Base-by-base conservation (phyloP, 1,140 invertebrate species). In the Bombus vancouverensis region DNA sequence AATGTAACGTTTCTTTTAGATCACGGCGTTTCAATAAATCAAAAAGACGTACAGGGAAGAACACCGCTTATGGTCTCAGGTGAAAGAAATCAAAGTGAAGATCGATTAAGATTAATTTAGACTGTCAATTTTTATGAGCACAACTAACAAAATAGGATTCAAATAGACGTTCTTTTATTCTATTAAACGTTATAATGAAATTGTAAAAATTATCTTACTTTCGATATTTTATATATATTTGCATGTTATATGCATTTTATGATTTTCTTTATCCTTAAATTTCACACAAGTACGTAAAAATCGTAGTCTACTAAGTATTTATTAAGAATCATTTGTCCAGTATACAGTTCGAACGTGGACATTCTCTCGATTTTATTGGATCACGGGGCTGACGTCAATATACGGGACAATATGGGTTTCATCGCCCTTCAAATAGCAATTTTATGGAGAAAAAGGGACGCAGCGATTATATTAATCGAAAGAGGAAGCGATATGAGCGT, bases 1-100 rank as follows among this genome's bases (percentile, higher is more conserved):
- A 92, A 95, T 87, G 93, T 95, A 3, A 84, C 85, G 25, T 87
- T 93, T 25, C 90, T 96, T n/a, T 84, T 96, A 37, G 92, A 95
- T 44, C 78, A 89, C 18, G 94, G 94, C 10, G 91, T 93, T 1
- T 84, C 89, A 3, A 89, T 95, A 15, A 92, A 96, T 83, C 85
- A 72, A 28, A 57, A 39, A n/a, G 88, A 91, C 59, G 39, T 32
- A 2, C 59, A 83, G 12, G 87, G 90, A 3, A 76, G 91, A 68
- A 93, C 92, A 22, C 88, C 92, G 1, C 82, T 93, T 18, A 93
- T 93, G 91, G 85, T 81, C 10, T 90, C 92, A 57, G 88, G 87
- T 92, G 85, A 65, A 34, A 53, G 42, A 37, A 18, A 32, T 59
- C 5, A 34, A 34, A 10, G 0, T 1, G 2, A 18, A 8, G 8